Evolutionary conservation across 64 coral and sea anemone genomes (phyloP), one percentile per base, ranked within the genome.

Genomic region (Exaiptasia diaphana): DNA sequence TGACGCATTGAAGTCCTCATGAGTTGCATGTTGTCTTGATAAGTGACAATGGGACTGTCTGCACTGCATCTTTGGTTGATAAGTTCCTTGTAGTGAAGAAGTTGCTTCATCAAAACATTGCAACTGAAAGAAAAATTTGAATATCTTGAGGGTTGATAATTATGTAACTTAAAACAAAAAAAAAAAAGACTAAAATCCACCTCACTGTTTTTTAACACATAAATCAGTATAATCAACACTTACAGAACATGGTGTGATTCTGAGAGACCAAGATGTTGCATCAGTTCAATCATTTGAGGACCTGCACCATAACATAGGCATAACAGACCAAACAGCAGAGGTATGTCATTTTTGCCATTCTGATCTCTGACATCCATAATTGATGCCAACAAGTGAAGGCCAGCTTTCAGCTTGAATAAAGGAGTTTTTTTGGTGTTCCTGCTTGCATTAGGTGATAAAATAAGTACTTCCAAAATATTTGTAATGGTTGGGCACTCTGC

Each of bases 11-110:
- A 84, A 28, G 81, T 84, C 58, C 50, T 50, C 50, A 58, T 58
- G 0, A 84, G 53, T 67, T 84, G 81, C 81, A 84, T 84, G 17
- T 84, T 84, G 39, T 84, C 81, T 24, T 84, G 81, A 35, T 57
- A 73, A 0, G 81, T 84, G 36, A 84, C 23, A 1, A 84, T 67
- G 3, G 81, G 67, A 4, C 37, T 46, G 36, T 43, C 25, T 1
- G 9, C 0, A 20, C 48, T 27, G 31, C 50, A 26, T 28, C 80
- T 83, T 44, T 71, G 41, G 5, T 20, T 24, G 71, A 83, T 83
- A 1, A 83, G 35, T 9, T 55, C 20, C n/a, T 33, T 44, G 29
- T 83, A 83, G 64, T 38, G 40, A 68, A 29, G 18, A 3, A 75
- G 13, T 44, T 75, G 45, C 33, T 75, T 48, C 34, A 30, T 43